Percentiles rank a stretch among this genome's conserved stretches.
Conservation (phyloP, 2,113 vertebrate genomes). For the Oxyura jamaicensis region DNA sequence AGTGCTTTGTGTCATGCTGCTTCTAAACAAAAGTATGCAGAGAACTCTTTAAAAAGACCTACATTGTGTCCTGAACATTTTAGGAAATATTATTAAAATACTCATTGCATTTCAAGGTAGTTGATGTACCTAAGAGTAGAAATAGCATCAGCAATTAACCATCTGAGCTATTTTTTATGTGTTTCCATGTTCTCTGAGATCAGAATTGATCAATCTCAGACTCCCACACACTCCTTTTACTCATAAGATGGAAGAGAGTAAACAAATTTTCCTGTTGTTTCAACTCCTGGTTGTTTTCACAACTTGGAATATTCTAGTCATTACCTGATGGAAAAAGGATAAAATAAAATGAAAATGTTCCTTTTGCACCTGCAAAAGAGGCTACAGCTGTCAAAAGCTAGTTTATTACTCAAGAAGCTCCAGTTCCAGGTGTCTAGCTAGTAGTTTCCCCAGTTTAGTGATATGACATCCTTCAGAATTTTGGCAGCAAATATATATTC, state of each 20-base stretch:
- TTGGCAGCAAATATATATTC: neutral
- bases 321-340: neutral
- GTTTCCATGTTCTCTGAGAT: neutral
- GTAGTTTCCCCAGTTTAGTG: conserved; percentile 17
- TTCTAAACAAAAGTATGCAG: conserved; percentile 15
- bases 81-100: conserved; percentile 7
- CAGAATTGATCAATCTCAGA: neutral
- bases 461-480: conserved; percentile 17
- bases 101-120: neutral
- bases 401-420: conserved; percentile 28
- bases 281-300: neutral
- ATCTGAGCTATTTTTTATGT: neutral
- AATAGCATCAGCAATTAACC: neutral
- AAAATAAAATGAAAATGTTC: conserved; percentile 4
- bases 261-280: neutral
- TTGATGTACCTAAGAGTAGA: neutral
- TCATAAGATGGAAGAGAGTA: neutral
- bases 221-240: neutral
- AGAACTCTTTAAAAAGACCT: neutral
- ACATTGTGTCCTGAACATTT: neutral
- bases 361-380: conserved; percentile 40
- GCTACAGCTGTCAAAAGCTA: conserved; percentile 32
- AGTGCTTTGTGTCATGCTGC: neutral
- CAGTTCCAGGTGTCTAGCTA: conserved; percentile 35
- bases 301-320: neutral